Evolutionary conservation across 2,113 vertebrate genomes (phyloP).

Genomic region (Dromiciops gliroides): DNA sequence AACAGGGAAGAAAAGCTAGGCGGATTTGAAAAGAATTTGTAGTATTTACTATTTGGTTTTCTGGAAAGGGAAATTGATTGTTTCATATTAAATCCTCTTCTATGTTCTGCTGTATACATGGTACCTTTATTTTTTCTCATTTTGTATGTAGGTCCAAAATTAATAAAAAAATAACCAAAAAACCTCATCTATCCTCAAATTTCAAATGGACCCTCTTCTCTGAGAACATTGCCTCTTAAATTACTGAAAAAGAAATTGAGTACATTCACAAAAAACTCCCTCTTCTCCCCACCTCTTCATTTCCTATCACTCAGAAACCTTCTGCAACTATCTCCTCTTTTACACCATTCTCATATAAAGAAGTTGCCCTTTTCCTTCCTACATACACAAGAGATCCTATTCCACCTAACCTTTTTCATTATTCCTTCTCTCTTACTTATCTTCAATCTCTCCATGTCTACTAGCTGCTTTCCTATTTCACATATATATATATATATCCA

Average conservation of each 20-base stretch:
- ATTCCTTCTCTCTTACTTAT: background rate
- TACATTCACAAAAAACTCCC: background rate
- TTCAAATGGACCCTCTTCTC: background rate
- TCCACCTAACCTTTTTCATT: background rate
- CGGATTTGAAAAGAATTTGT: no score
- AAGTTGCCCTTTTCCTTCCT: background rate
- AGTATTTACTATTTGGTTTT: no score
- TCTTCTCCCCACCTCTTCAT: background rate
- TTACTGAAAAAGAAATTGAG: background rate
- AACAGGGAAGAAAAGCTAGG: no score
- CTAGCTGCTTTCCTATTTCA: background rate
- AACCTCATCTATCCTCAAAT: background rate
- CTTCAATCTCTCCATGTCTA: background rate
- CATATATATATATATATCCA: background rate
- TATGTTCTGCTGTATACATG: no score
- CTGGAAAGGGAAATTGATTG: no score
- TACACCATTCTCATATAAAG: background rate
- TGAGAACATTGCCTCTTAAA: background rate
- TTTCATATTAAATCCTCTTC: no score
- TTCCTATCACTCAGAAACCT: no score
- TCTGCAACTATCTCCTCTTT: no score
- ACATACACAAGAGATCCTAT: background rate
- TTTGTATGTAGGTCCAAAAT: no score
- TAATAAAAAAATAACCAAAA: no score
- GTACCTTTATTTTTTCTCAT: no score